A percentile compares a stretch with the other conserved stretches of the same genome.
phyloP scores from a whole-genome alignment of 2,113 vertebrate genomes.

The Onychostruthus taczanowskii region DNA sequence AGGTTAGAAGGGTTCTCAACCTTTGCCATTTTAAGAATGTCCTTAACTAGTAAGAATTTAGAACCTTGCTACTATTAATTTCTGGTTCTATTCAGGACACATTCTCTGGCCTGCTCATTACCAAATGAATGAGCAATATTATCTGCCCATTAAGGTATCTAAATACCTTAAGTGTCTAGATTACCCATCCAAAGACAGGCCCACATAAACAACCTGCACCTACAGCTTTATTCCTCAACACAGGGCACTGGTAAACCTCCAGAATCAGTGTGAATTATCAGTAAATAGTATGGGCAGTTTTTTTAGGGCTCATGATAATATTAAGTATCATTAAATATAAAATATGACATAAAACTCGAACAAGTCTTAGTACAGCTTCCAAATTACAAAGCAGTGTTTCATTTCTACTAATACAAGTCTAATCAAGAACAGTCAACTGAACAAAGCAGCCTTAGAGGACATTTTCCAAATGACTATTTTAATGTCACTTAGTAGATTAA shows the following conservation, averaged over 20 bases:
- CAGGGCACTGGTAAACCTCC: neutral
- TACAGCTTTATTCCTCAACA: neutral
- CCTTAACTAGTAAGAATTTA: neutral
- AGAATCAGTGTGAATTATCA: neutral
- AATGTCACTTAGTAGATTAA: slow-evolving; percentile 38
- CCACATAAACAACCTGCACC: neutral
- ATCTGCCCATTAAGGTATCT: neutral
- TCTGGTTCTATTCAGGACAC: neutral
- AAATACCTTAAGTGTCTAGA: neutral
- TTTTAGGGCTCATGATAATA: neutral
- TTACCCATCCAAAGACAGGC: neutral
- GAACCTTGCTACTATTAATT: neutral
- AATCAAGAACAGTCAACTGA: neutral
- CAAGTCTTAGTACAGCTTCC: neutral
- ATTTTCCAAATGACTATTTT: neutral
- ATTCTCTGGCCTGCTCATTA: neutral
- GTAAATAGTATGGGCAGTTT: neutral
- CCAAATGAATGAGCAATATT: neutral
- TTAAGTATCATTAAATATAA: neutral
- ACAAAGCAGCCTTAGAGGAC: neutral
- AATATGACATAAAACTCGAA: neutral
- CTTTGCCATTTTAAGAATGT: neutral
- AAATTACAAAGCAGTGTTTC: neutral
- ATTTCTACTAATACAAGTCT: neutral
- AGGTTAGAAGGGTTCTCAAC: neutral